Conservation (phyloP, 2,113 vertebrate species). For the Mus pahari region DNA sequence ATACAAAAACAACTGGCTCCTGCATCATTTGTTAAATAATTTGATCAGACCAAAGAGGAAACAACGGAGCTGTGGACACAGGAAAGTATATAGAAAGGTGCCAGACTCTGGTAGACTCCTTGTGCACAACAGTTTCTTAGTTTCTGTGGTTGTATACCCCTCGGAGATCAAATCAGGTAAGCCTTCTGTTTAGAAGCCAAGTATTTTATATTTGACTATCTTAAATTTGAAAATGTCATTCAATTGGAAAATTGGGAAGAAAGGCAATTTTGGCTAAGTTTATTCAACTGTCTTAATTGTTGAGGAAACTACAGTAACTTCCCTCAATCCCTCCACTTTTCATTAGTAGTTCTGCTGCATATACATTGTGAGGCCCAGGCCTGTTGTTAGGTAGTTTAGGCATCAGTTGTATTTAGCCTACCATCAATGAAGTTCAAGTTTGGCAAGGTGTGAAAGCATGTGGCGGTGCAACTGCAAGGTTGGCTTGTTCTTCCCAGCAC, state of each 20-base stretch:
- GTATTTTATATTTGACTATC: neutral
- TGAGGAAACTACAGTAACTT: neutral
- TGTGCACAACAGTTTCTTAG: neutral
- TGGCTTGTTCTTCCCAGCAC: neutral
- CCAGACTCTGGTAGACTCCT: neutral
- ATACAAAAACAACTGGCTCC: conserved; percentile 8
- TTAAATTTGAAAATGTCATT: neutral
- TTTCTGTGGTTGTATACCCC: neutral
- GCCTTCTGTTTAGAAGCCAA: neutral
- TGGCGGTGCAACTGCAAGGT: neutral
- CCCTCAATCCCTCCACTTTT: neutral
- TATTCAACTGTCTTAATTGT: neutral
- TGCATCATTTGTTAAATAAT: neutral
- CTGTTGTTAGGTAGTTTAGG: neutral
- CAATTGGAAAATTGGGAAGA: neutral
- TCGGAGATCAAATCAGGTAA: neutral
- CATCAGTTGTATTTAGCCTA: neutral
- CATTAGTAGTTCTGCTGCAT: neutral
- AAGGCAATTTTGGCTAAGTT: neutral
- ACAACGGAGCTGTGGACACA: neutral
- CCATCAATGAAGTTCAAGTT: neutral
- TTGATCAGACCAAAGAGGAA: neutral
- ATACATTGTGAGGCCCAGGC: too few species aligned
- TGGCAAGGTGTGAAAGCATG: neutral
- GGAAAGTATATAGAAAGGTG: neutral